These are phyloP conservation scores for Grapholita molesta DNA, from an alignment of 1,140 invertebrate species.

Conservation along the genomic window DNA sequence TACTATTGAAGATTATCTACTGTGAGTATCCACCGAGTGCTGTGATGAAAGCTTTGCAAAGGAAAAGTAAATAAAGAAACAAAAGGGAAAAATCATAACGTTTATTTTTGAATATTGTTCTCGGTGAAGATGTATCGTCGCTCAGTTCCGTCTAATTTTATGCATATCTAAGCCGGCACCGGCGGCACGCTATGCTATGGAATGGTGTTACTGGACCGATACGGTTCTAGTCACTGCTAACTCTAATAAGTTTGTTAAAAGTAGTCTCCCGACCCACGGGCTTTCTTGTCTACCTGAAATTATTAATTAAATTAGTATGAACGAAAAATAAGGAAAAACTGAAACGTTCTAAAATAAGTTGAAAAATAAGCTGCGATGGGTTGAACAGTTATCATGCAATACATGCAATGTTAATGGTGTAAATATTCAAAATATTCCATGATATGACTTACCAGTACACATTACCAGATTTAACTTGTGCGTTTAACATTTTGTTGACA, in stretches of 20 bases:
- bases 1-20: slow-evolving; percentile 44
- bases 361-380: slow-evolving; percentile 48
- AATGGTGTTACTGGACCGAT: slow-evolving; percentile 39
- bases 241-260: slow-evolving; percentile 62
- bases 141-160: background rate
- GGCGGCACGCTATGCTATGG: slow-evolving; percentile 18
- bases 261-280: slow-evolving; percentile 72
- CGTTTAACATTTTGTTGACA: background rate
- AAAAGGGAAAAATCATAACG: slow-evolving; percentile 61
- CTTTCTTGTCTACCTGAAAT: slow-evolving; percentile 75
- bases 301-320: slow-evolving; percentile 77
- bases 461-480: background rate
- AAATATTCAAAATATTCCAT: background rate
- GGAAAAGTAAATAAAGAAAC: slow-evolving; percentile 64
- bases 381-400: slow-evolving; percentile 40
- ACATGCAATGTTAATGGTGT: slow-evolving; percentile 37
- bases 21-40: slow-evolving; percentile 73
- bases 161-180: slow-evolving; percentile 8
- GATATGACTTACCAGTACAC: background rate
- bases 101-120: slow-evolving; percentile 54
- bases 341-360: slow-evolving; percentile 43
- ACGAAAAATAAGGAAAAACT: slow-evolving; percentile 54
- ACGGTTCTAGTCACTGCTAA: slow-evolving; percentile 53
- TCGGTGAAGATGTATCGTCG: slow-evolving; percentile 6
- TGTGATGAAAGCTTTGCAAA: slow-evolving; percentile 72